Evolutionary conservation across 2,113 vertebrate species (phyloP).

Genomic region (Rattus norvegicus): DNA sequence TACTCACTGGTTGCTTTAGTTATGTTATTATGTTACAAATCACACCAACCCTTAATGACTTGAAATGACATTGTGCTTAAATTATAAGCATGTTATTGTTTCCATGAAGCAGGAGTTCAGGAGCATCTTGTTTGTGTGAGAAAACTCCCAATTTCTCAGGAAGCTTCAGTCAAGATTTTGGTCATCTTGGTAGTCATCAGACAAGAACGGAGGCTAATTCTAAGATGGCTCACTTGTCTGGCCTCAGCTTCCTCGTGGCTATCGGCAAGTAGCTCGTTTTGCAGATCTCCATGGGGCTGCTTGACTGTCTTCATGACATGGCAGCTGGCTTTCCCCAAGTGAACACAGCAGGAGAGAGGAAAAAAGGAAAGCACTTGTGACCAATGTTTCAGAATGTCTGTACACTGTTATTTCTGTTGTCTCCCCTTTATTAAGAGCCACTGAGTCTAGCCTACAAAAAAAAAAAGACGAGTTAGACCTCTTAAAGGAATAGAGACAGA

Average conservation of each 20-base stretch:
- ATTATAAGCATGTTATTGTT: slow-evolving; percentile 47
- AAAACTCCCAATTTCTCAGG: neutral
- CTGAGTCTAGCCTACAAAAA: neutral
- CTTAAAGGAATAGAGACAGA: neutral
- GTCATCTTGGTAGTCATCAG: neutral
- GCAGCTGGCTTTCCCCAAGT: neutral
- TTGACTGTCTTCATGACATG: neutral
- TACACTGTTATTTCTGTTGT: neutral
- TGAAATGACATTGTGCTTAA: slow-evolving; percentile 14
- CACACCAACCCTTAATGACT: neutral
- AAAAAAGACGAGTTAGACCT: neutral
- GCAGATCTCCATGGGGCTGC: neutral
- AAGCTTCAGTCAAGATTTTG: neutral
- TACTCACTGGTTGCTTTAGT: neutral
- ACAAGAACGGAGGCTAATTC: neutral
- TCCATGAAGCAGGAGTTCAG: neutral
- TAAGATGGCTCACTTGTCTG: neutral
- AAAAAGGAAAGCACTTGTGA: neutral
- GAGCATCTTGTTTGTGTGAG: slow-evolving; percentile 6
- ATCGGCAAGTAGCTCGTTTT: neutral
- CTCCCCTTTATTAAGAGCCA: neutral
- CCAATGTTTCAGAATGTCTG: neutral
- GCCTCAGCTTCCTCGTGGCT: neutral
- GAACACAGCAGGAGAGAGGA: neutral
- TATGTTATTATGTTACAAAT: neutral